Evolutionary conservation across 2,113 vertebrate species (phyloP).

Genomic region (Dipodomys merriami): DNA sequence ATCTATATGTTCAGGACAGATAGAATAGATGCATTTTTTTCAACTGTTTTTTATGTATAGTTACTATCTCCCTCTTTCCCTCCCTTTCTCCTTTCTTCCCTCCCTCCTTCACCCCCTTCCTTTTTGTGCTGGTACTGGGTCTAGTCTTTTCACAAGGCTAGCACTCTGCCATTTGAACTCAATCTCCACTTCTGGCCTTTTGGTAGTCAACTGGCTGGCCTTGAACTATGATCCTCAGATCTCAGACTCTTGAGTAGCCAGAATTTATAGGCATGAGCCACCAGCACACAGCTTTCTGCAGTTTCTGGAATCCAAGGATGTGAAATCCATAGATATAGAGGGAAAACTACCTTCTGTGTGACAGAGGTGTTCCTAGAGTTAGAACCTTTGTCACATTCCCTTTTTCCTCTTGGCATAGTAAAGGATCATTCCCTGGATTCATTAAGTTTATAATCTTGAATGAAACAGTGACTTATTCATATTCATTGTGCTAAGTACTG

Average conservation of each 20-base stretch:
- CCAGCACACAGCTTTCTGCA: too few species aligned
- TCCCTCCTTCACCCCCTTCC: too few species aligned
- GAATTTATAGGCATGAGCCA: too few species aligned
- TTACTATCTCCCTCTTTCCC: too few species aligned
- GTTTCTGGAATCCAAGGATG: neutral
- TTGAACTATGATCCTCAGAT: too few species aligned
- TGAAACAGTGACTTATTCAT: neutral
- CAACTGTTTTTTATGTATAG: neutral
- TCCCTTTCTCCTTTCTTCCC: too few species aligned
- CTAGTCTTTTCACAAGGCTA: too few species aligned
- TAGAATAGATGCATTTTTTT: neutral
- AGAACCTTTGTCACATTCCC: neutral
- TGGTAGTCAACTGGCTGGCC: too few species aligned
- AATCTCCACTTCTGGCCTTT: too few species aligned
- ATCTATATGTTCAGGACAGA: neutral
- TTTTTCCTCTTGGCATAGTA: neutral
- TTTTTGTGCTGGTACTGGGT: too few species aligned
- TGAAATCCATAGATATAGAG: neutral
- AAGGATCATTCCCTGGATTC: neutral
- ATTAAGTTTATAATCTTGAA: neutral
- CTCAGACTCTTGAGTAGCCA: too few species aligned
- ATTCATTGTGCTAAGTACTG: neutral
- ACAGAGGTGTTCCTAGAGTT: neutral
- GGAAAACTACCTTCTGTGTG: neutral
- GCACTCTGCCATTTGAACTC: too few species aligned